Evolutionary conservation across 2,888 invertebrate genomes (phyloP).

Genomic region (Diaperis boleti): DNA sequence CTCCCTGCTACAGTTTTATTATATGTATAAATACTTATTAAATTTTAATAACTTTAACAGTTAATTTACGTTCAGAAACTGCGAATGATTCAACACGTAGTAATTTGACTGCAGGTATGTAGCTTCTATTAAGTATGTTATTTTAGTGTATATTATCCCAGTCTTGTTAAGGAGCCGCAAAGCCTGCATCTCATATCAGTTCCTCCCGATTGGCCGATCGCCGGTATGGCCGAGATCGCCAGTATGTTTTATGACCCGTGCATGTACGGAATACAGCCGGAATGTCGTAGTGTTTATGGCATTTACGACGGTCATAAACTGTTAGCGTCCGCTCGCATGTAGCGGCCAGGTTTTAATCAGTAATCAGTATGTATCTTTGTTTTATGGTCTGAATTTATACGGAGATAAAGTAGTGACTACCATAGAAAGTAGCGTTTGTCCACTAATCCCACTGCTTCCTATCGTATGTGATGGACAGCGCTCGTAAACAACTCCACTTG

Average conservation of each 20-base stretch:
- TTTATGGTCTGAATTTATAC: constrained; percentile 62
- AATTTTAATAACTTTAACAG: too few species aligned
- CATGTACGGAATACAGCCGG: constrained; percentile 51
- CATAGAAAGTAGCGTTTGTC: constrained; percentile 56
- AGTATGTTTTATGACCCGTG: constrained; percentile 46
- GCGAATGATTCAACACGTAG: not conserved
- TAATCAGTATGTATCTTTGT: constrained; percentile 65
- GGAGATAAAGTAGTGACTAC: constrained; percentile 58
- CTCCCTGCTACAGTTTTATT: too few species aligned
- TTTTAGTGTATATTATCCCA: constrained; percentile 14
- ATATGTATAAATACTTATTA: too few species aligned
- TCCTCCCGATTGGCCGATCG: constrained; percentile 22
- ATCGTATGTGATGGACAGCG: constrained; percentile 53
- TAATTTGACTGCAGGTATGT: not conserved
- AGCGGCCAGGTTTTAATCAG: constrained; percentile 62
- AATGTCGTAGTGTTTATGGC: constrained; percentile 64
- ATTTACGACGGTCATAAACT: constrained; percentile 63
- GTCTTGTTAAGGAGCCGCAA: constrained; percentile 37
- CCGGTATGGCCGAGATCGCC: constrained; percentile 32
- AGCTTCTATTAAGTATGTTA: constrained; percentile 14
- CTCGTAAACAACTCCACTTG: constrained; percentile 57
- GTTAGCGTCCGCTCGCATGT: constrained; percentile 61
- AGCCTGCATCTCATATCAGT: constrained; percentile 25
- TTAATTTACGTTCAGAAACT: too few species aligned
- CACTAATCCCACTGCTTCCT: constrained; percentile 40